Base-by-base conservation (phyloP, 2,888 invertebrate genomes). In the Automeris io region DNA sequence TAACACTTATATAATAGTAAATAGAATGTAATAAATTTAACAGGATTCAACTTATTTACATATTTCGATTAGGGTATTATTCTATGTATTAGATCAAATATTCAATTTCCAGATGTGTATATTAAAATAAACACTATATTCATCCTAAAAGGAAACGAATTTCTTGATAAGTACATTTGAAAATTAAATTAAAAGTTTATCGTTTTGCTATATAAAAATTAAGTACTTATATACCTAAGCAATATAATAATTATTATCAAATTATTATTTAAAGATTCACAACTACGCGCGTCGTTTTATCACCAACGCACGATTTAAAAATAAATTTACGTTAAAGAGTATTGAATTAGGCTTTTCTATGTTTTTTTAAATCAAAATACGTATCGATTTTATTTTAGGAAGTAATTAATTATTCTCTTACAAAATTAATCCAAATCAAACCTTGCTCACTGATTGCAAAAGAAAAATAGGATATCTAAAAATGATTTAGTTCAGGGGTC, bases 21-120 rank as follows among this genome's bases (percentile, higher is more conserved):
- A 85, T 85, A 85, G 85, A 85, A 83, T 85, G 85, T 83, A 74
- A 78, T 79, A 82, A 78, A 69, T 82, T 82, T 83, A 83, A 85
- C 83, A 83, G 80, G 81, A 73, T 79, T 67, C 66, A 83, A 82
- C 80, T 82, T 83, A 83, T 85, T 78, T 85, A 83, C 81, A 85
- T 69, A 72, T 6, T 39, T 32, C 11, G 22, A 26, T 29, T 34
- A 34, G 39, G 19, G 22, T 29, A 29, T n/a, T n/a, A n/a, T n/a
- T n/a, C n/a, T n/a, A n/a, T n/a, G n/a, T n/a, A n/a, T 29, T 33
- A 47, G 47, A 51, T 40, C 12, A 51, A 57, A 47, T 45, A 46
- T 42, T 54, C 47, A 34, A 45, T 46, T 50, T 51, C 60, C 40
- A 54, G 41, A 26, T 11, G 9, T 34, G 13, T n/a, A 25, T 9